These are phyloP conservation scores for Poecilobothrus nobilitatus DNA, from an alignment of 2,888 invertebrate genomes.

Conservation along the genomic window DNA sequence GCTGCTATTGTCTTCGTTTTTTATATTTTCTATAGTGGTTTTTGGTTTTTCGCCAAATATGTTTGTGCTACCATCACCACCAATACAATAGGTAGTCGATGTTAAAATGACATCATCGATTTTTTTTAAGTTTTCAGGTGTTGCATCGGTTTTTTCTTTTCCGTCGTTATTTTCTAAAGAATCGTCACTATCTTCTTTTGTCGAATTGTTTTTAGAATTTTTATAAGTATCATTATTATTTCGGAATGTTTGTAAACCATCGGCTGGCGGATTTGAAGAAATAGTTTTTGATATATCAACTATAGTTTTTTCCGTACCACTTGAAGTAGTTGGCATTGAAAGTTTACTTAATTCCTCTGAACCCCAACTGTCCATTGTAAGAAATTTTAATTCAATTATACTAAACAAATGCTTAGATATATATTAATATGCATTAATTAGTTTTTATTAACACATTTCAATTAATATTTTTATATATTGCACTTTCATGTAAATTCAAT, in stretches of 20 bases:
- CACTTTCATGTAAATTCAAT: background rate
- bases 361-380: background rate
- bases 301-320: background rate
- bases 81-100: constrained; percentile 21
- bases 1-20: background rate
- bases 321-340: background rate
- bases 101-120: constrained; percentile 39
- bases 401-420: background rate
- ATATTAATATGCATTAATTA: background rate
- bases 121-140: constrained; percentile 43
- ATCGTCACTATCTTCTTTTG: background rate
- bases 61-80: constrained; percentile 10
- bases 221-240: background rate
- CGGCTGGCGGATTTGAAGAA: background rate
- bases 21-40: constrained; percentile 11
- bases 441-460: background rate
- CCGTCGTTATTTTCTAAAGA: background rate
- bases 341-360: background rate
- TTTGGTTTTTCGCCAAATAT: constrained; percentile 14
- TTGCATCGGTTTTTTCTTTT: constrained; percentile 39
- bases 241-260: background rate
- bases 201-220: background rate
- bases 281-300: background rate
- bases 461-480: background rate
- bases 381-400: background rate